Conservation (phyloP, 2,797 vertebrate genomes). For the Iguana delicatissima region DNA sequence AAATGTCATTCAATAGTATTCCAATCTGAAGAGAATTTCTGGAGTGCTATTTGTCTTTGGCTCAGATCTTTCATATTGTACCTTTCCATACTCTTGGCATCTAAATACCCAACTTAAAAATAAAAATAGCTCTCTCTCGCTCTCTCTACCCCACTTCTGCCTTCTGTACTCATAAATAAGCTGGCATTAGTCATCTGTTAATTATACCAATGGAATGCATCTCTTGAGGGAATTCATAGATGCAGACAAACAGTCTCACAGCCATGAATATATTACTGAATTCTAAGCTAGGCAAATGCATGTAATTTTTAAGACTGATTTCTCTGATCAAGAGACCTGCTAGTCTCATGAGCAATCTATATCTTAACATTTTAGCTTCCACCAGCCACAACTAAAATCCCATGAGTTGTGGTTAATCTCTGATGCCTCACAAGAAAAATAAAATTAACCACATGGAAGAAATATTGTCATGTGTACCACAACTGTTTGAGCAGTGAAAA, state of each 20-base stretch:
- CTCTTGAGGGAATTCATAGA: conserved; percentile 13
- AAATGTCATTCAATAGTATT: conserved; percentile 9
- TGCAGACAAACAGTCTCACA: neutral
- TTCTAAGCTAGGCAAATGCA: neutral
- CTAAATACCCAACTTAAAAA: conserved; percentile 30
- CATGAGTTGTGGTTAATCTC: neutral
- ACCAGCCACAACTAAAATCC: neutral
- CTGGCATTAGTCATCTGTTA: conserved; percentile 31
- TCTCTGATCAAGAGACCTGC: neutral
- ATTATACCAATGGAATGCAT: conserved; percentile 25
- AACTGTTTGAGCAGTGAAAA: neutral
- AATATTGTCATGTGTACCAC: neutral
- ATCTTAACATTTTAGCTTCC: neutral
- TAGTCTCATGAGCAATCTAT: neutral
- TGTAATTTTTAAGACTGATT: neutral
- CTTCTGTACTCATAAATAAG: conserved; percentile 28
- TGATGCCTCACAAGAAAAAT: neutral
- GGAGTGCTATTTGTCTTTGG: neutral
- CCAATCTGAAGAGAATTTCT: neutral
- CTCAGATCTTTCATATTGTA: conserved; percentile 3
- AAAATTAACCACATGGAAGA: neutral
- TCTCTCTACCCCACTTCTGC: conserved; percentile 27
- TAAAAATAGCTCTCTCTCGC: conserved; percentile 8
- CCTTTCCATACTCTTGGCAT: conserved; percentile 11
- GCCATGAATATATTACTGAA: neutral